phyloP scores from a whole-genome alignment of 30 jellyfish, hydroid and myxozoan genomes.

The Hydractinia echinata region DNA sequence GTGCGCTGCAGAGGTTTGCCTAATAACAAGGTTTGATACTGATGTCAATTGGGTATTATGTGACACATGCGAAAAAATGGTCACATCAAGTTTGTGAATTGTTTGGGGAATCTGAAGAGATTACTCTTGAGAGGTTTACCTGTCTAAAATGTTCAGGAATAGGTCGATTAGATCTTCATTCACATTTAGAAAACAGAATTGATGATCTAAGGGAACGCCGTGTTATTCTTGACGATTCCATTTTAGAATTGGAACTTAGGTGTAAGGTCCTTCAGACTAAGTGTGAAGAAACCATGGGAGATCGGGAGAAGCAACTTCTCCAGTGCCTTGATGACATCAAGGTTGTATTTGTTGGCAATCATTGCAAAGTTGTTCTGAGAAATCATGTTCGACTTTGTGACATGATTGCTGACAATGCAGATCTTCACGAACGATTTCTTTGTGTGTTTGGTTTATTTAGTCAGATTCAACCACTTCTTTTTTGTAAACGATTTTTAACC shows the following conservation, averaged over 20 bases:
- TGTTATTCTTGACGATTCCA: background rate
- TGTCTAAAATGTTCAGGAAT: background rate
- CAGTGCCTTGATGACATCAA: no score
- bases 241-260: background rate
- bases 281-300: constrained; percentile 6
- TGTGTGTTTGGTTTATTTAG: background rate
- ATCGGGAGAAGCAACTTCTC: constrained; percentile 16
- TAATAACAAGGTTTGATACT: background rate
- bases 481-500: constrained; percentile 31
- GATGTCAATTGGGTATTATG: background rate
- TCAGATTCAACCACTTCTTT: background rate
- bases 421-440: background rate
- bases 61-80: background rate
- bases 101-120: background rate
- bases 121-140: background rate
- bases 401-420: constrained; percentile 30
- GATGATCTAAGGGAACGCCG: background rate
- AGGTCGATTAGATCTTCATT: background rate
- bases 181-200: background rate
- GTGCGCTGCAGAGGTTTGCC: no score
- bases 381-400: constrained; percentile 15
- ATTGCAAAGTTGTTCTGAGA: constrained; percentile 39
- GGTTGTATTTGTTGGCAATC: constrained; percentile 56
- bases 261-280: background rate
- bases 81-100: background rate